Evolutionary conservation across 1,140 invertebrate genomes (phyloP).

Genomic region (Pseudomyrmex flavicornis): DNA sequence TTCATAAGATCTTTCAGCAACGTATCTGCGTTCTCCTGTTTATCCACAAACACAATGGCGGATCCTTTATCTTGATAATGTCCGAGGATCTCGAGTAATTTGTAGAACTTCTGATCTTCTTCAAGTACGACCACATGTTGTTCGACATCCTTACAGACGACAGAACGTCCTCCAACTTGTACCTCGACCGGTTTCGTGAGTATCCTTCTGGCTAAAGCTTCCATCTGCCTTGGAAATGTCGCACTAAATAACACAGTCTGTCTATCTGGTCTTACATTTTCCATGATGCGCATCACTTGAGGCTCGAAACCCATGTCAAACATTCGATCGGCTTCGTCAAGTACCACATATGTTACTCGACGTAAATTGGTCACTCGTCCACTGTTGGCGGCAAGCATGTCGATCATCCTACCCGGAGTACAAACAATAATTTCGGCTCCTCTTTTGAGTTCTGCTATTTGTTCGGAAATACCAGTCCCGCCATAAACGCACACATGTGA

Average conservation of each 20-base stretch:
- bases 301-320: slow-evolving; percentile 99
- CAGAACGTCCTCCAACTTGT: slow-evolving; percentile 98
- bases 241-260: slow-evolving; percentile 99
- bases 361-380: slow-evolving; percentile 98
- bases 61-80: slow-evolving; percentile 97
- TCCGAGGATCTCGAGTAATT: slow-evolving; percentile 97
- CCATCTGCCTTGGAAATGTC: slow-evolving; percentile 99
- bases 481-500: slow-evolving; percentile 99
- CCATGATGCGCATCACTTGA: slow-evolving; percentile 98
- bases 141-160: slow-evolving; percentile 99
- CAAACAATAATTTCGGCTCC: slow-evolving; percentile 99
- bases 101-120: slow-evolving; percentile 99
- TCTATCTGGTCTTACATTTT: slow-evolving; percentile 98
- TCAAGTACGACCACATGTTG: slow-evolving; percentile 97
- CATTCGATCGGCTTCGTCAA: slow-evolving; percentile 99
- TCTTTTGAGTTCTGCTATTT: slow-evolving; percentile 98
- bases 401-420: slow-evolving; percentile 99
- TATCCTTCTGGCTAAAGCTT: slow-evolving; percentile 97
- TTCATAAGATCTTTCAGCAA: slow-evolving; percentile 98
- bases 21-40: slow-evolving; percentile 98
- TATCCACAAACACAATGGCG: slow-evolving; percentile 99
- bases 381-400: slow-evolving; percentile 99
- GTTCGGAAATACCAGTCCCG: slow-evolving; percentile 98
- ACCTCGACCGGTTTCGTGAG: slow-evolving; percentile 98
- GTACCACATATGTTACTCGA: slow-evolving; percentile 97